A percentile compares a stretch with the other conserved stretches of the same genome.
These are phyloP conservation scores for Epinotia bilunana DNA, from an alignment of 2,888 invertebrate species.

Conservation along the genomic window DNA sequence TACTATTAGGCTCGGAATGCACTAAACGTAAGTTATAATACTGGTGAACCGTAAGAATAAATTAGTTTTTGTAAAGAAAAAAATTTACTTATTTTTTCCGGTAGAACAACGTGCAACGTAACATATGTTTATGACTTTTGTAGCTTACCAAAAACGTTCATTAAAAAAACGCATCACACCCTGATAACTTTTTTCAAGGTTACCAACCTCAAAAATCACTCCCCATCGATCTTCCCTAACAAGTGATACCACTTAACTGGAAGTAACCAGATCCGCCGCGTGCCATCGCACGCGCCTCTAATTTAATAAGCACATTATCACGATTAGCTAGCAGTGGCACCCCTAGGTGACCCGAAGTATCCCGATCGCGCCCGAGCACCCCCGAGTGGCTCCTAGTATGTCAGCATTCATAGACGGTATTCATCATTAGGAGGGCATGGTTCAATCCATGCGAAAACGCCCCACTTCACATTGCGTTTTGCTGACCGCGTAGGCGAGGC, in stretches of 20 bases:
- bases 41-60: no score
- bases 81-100: no score
- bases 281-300: slow-evolving; percentile 80
- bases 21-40: not conserved
- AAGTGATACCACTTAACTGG: slow-evolving; percentile 61
- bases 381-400: slow-evolving; percentile 55
- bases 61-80: no score
- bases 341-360: slow-evolving; percentile 51
- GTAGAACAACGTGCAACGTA: no score
- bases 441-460: no score
- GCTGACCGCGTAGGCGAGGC: no score
- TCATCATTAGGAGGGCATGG: slow-evolving; percentile 69
- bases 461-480: no score
- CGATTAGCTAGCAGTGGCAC: slow-evolving; percentile 74
- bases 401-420: slow-evolving; percentile 70
- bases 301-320: slow-evolving; percentile 85
- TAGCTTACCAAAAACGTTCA: not conserved
- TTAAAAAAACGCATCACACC: not conserved
- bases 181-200: slow-evolving; percentile 38
- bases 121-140: no score
- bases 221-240: slow-evolving; percentile 55
- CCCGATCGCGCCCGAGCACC: slow-evolving; percentile 56
- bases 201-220: slow-evolving; percentile 40
- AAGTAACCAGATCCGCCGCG: slow-evolving; percentile 66
- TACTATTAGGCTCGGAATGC: no score